Percentiles rank a stretch among this genome's conserved stretches.
These are phyloP conservation scores for pig (Sus scrofa) DNA, from an alignment of 2,113 vertebrate genomes.

Conservation along the genomic window T2T-Sscrofa CM000830.6:23059001-23059500, in stretches of 20 bases:
- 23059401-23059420: slow-evolving; percentile 37
- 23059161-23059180: slow-evolving; percentile 89
- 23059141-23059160: slow-evolving; percentile 93
- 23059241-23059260: slow-evolving; percentile 47
- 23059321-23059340: slow-evolving; percentile 30
- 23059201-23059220: not conserved
- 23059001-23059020: not conserved
- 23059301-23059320: slow-evolving; percentile 24
- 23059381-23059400: slow-evolving; percentile 44
- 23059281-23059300: slow-evolving; percentile 52
- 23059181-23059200: not conserved
- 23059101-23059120: slow-evolving; percentile 97
- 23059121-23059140: slow-evolving; percentile 97
- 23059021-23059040: not conserved
- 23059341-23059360: slow-evolving; percentile 36
- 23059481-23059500: not conserved
- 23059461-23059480: slow-evolving; percentile 57
- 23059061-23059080: slow-evolving; percentile 98
- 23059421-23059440: not conserved
- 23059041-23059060: slow-evolving; percentile 65
- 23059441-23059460: slow-evolving; percentile 93
- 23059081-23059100: slow-evolving; percentile 98
- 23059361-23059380: slow-evolving; percentile 46
- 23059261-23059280: slow-evolving; percentile 40
- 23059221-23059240: not conserved